A percentile compares a stretch with the other conserved stretches of the same genome.
Evolutionary conservation across 1,140 invertebrate species (phyloP).

Genomic region (Orius insidiosus): DNA sequence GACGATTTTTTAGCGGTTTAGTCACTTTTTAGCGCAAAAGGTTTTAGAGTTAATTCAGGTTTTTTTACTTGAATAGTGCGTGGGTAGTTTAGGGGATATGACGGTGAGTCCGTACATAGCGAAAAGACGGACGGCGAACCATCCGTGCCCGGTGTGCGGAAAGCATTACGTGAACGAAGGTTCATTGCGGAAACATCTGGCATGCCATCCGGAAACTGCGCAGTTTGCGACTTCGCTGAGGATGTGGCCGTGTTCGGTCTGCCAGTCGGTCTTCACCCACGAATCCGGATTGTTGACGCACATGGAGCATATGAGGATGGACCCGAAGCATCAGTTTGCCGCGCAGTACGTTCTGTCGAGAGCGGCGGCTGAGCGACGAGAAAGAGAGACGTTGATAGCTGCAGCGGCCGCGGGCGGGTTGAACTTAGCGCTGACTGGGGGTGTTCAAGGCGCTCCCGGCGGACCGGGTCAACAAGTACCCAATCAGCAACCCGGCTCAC

Average conservation of each 20-base stretch:
- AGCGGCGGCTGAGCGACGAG: slow-evolving; percentile 72
- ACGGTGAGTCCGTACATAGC: slow-evolving; percentile 44
- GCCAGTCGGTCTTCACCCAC: slow-evolving; percentile 83
- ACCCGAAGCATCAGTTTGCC: slow-evolving; percentile 88
- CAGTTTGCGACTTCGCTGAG: slow-evolving; percentile 68
- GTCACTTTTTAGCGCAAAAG: too few species aligned
- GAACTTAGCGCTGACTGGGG: slow-evolving; percentile 15
- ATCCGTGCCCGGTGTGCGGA: slow-evolving; percentile 84
- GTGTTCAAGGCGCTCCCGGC: slow-evolving; percentile 20
- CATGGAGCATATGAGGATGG: slow-evolving; percentile 94
- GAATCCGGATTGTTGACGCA: slow-evolving; percentile 80
- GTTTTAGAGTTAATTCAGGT: too few species aligned
- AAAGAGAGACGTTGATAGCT: slow-evolving; percentile 56
- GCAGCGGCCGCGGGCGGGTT: slow-evolving; percentile 37
- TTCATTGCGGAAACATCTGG: slow-evolving; percentile 75
- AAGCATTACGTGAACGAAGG: slow-evolving; percentile 92
- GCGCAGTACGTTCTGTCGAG: slow-evolving; percentile 81
- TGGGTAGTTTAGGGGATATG: background rate
- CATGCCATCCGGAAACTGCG: slow-evolving; percentile 77
- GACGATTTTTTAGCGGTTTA: too few species aligned
- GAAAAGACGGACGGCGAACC: slow-evolving; percentile 79
- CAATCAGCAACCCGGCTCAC: slow-evolving; percentile 33
- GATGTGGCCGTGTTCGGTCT: slow-evolving; percentile 89
- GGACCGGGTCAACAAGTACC: slow-evolving; percentile 11
- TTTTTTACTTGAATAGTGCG: too few species aligned